These are phyloP conservation scores for Heliangelus exortis DNA, from an alignment of 2,797 vertebrate species.

Conservation along the genomic window DNA sequence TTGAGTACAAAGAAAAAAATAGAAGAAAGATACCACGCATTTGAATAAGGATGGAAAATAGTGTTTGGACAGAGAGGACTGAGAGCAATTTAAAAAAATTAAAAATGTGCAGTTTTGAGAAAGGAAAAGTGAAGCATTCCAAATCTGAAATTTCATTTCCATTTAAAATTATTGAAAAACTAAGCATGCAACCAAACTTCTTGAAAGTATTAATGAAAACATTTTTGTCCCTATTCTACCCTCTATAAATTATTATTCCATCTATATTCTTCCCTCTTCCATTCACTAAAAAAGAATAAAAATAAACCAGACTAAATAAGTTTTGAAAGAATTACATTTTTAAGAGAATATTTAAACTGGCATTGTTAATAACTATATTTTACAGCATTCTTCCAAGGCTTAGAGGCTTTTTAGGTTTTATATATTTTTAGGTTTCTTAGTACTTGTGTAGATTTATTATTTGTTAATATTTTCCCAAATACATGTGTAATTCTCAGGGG, in stretches of 20 bases:
- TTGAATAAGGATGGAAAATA: neutral
- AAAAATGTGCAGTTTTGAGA: neutral
- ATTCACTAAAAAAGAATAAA: neutral
- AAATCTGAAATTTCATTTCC: neutral
- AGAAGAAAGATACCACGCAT: neutral
- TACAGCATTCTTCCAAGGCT: neutral
- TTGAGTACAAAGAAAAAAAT: neutral
- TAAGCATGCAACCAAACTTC: neutral
- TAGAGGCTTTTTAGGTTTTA: neutral
- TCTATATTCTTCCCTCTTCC: too few species aligned
- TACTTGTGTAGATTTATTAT: neutral
- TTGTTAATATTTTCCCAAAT: neutral
- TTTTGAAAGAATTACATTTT: neutral
- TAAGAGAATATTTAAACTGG: neutral
- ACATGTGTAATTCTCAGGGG: fast-evolving
- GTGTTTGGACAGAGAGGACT: neutral
- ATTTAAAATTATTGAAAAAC: neutral
- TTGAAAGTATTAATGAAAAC: neutral
- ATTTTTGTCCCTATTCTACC: too few species aligned
- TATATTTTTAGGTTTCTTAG: neutral
- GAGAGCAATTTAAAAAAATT: neutral
- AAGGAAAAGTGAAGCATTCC: neutral
- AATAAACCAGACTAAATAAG: neutral
- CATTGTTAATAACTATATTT: neutral
- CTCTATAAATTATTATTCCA: neutral